A percentile compares a stretch with the other conserved stretches of the same genome.
These are phyloP conservation scores for Hyla sarda DNA, from an alignment of 2,113 vertebrate species.

Conservation along the genomic window DNA sequence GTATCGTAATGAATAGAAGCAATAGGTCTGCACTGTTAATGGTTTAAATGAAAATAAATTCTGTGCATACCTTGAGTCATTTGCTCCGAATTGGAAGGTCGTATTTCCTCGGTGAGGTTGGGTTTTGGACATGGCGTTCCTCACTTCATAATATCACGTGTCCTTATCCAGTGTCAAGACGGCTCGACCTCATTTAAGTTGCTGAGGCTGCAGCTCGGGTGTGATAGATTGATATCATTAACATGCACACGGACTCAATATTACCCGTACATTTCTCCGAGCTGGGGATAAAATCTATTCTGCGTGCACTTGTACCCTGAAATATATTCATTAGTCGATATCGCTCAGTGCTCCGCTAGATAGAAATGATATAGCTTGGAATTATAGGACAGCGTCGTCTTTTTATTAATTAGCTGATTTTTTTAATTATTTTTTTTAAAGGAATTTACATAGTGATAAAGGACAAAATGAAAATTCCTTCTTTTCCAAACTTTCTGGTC, in stretches of 20 bases:
- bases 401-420: not conserved
- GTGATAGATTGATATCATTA: slow-evolving; percentile 54
- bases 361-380: not conserved
- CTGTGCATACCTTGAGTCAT: not conserved
- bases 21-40: not conserved
- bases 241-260: slow-evolving; percentile 26
- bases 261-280: slow-evolving; percentile 12
- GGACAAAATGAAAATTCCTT: not conserved
- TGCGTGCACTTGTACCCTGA: slow-evolving; percentile 2
- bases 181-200: slow-evolving; percentile 34
- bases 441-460: not conserved
- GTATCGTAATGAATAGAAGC: not conserved
- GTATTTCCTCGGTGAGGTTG: not conserved
- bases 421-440: not conserved
- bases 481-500: no score
- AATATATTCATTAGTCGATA: slow-evolving; percentile 23
- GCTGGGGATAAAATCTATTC: slow-evolving; percentile 1
- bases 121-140: not conserved
- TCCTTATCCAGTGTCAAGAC: slow-evolving; percentile 23
- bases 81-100: not conserved
- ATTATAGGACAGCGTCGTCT: not conserved
- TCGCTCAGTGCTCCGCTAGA: not conserved
- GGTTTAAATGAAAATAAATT: not conserved
- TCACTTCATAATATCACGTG: not conserved
- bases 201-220: slow-evolving; percentile 42